Percentiles rank a stretch among this genome's conserved stretches.
Conservation (phyloP, 2,113 vertebrate genomes). For the Tretioscincus oriximinensis region DNA sequence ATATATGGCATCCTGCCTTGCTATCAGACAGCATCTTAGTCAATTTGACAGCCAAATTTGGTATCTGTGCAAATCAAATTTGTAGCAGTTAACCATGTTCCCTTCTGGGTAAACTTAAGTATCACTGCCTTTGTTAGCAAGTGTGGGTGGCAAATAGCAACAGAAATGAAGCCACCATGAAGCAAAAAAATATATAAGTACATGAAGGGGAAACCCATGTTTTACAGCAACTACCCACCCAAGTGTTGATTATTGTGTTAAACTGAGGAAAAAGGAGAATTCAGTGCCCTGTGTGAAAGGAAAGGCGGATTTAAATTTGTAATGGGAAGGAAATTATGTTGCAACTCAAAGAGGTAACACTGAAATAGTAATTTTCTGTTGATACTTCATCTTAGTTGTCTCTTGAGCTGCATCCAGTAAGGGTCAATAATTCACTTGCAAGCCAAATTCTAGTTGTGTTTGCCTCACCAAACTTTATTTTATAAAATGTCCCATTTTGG, state of each 20-base stretch:
- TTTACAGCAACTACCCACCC: neutral
- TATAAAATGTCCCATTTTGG: too few relatives aligned
- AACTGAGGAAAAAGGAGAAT: too few relatives aligned
- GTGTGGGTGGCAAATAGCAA: neutral
- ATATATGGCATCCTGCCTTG: conserved; percentile 22
- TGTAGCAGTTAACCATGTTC: conserved; percentile 38
- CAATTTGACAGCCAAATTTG: conserved; percentile 23
- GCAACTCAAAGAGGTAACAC: neutral
- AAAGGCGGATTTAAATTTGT: neutral
- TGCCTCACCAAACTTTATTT: too few relatives aligned
- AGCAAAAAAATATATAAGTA: neutral
- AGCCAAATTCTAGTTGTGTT: too few relatives aligned
- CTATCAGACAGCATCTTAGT: conserved; percentile 3
- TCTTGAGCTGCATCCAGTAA: too few relatives aligned
- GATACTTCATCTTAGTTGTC: neutral
- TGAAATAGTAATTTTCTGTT: neutral
- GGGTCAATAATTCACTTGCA: too few relatives aligned
- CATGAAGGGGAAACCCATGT: neutral
- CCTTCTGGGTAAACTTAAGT: conserved; percentile 28
- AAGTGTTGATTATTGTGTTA: too few relatives aligned
- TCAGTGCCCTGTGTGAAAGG: neutral
- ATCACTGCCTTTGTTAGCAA: neutral
- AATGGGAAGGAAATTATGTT: neutral
- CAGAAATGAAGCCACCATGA: neutral
- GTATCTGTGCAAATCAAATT: neutral